A percentile compares a stretch with the other conserved stretches of the same genome.
Evolutionary conservation across 92 coral and sea anemone genomes (phyloP).

Genomic region (Bergia sp.): DNA sequence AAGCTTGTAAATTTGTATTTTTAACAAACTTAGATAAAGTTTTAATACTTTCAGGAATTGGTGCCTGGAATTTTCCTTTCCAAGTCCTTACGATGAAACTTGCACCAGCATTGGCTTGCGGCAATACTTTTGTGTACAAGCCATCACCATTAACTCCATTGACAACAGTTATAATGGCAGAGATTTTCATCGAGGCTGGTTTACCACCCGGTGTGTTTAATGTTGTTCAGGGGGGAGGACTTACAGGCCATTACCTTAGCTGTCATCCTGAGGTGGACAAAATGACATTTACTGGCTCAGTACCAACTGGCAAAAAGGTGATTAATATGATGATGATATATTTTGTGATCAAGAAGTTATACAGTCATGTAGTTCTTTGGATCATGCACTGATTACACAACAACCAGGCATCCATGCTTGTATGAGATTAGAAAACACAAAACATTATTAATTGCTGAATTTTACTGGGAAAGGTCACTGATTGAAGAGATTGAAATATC

Average conservation of each 20-base stretch:
- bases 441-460: too few relatives aligned
- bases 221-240: constrained; percentile 91
- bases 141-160: constrained; percentile 96
- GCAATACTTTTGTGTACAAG: constrained; percentile 92
- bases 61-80: constrained; percentile 98
- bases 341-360: too few relatives aligned
- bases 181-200: constrained; percentile 90
- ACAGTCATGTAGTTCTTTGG: too few relatives aligned
- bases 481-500: too few relatives aligned
- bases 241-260: constrained; percentile 82
- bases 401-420: too few relatives aligned
- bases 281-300: constrained; percentile 95
- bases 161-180: constrained; percentile 85
- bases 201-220: constrained; percentile 81
- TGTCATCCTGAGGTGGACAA: constrained; percentile 83
- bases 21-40: neutral
- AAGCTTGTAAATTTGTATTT: too few relatives aligned
- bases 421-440: too few relatives aligned
- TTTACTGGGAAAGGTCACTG: too few relatives aligned
- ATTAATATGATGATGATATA: neutral
- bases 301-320: constrained; percentile 92
- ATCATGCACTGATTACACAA: neutral
- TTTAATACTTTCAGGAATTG: constrained; percentile 74
- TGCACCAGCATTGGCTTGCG: constrained; percentile 97
- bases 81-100: constrained; percentile 87